A percentile compares a stretch with the other conserved stretches of the same genome.
Conservation (phyloP, 2,888 invertebrate genomes). For the Agriopis marginaria region DNA sequence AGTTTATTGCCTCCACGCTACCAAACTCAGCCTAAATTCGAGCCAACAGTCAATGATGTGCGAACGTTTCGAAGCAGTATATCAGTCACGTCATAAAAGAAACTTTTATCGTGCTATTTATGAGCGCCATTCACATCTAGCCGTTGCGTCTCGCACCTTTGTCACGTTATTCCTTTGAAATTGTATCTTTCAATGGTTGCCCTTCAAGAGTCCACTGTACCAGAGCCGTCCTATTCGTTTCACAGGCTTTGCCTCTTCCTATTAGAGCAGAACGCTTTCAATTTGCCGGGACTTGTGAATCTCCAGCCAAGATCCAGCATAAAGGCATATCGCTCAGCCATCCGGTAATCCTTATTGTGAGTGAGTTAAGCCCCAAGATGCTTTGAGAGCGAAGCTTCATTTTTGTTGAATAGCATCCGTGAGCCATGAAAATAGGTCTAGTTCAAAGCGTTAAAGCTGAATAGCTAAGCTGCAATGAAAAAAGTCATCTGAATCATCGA, state of each 20-base stretch:
- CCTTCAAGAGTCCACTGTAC: constrained; percentile 30
- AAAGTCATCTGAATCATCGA: constrained; percentile 14
- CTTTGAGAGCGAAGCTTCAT: constrained; percentile 24
- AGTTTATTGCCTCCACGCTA: neutral
- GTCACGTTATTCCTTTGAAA: constrained; percentile 31
- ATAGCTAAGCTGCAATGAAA: constrained; percentile 18
- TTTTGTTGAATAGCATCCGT: constrained; percentile 31
- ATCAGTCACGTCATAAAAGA: constrained; percentile 30
- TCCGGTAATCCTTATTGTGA: constrained; percentile 44
- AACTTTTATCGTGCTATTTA: constrained; percentile 31
- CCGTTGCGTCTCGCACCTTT: constrained; percentile 30
- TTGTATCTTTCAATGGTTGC: constrained; percentile 29
- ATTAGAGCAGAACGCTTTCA: constrained; percentile 65
- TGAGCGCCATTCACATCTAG: constrained; percentile 25
- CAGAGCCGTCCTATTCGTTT: constrained; percentile 45
- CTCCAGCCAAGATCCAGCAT: constrained; percentile 65
- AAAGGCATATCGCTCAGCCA: constrained; percentile 67
- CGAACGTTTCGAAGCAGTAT: constrained; percentile 19
- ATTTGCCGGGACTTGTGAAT: constrained; percentile 69
- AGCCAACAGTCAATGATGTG: neutral
- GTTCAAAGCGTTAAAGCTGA: constrained; percentile 23
- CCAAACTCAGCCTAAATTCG: constrained; percentile 1
- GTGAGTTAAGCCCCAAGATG: constrained; percentile 29
- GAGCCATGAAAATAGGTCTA: constrained; percentile 32
- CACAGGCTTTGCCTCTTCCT: constrained; percentile 58